Conservation (phyloP, 2,888 invertebrate genomes). For the Coelogynopora nodosa region DNA sequence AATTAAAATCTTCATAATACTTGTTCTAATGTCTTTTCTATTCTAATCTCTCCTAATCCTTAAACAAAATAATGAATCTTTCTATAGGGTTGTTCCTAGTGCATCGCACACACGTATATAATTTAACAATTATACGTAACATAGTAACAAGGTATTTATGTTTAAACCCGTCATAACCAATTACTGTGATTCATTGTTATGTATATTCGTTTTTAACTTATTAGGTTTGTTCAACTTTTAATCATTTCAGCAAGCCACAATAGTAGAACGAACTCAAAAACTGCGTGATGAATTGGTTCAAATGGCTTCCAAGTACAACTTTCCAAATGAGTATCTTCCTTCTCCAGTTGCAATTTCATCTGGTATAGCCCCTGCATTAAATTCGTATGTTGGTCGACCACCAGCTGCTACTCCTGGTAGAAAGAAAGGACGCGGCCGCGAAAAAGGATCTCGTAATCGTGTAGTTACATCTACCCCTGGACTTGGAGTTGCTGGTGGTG, state of each 20-base stretch:
- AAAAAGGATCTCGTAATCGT: background rate
- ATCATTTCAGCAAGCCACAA: constrained; percentile 5
- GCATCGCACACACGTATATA: too few relatives aligned
- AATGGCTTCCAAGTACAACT: constrained; percentile 6
- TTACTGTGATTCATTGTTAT: too few relatives aligned
- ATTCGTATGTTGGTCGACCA: background rate
- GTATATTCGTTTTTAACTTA: too few relatives aligned
- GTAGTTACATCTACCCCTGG: constrained; percentile 2
- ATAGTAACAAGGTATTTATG: too few relatives aligned
- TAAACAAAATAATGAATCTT: too few relatives aligned
- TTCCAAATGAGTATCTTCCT: background rate
- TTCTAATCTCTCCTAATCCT: too few relatives aligned
- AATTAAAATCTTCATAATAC: too few relatives aligned
- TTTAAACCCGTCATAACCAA: too few relatives aligned
- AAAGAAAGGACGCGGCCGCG: constrained; percentile 1
- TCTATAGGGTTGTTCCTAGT: too few relatives aligned
- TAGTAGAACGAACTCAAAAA: constrained; percentile 19
- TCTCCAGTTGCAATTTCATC: background rate
- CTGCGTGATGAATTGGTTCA: constrained; percentile 6
- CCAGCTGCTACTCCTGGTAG: background rate
- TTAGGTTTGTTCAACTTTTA: too few relatives aligned
- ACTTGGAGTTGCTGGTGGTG: background rate
- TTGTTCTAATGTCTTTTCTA: too few relatives aligned
- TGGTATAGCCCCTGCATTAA: background rate
- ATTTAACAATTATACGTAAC: too few relatives aligned